These are phyloP conservation scores for Oncorhynchus nerka DNA, from an alignment of 2,113 vertebrate species.

Conservation along the genomic window DNA sequence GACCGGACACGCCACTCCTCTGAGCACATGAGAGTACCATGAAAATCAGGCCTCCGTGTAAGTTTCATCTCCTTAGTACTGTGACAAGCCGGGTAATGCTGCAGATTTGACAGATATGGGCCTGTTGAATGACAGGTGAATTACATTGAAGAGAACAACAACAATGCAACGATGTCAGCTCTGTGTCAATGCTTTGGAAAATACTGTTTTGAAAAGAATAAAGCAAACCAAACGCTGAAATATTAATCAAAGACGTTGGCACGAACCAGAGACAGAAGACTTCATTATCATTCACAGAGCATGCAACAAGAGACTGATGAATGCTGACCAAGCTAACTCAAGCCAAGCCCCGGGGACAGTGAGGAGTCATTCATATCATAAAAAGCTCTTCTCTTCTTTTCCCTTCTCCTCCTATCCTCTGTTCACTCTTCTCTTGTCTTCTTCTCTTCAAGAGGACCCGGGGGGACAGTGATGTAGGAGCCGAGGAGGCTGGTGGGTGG, in stretches of 20 bases:
- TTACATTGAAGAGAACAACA: constrained; percentile 5
- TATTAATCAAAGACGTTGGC: neutral
- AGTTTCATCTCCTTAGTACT: constrained; percentile 3
- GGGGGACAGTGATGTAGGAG: too few relatives aligned
- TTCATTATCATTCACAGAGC: constrained; percentile 18
- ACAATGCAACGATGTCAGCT: neutral
- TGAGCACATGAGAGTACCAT: constrained; percentile 21
- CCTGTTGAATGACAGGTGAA: constrained; percentile 25
- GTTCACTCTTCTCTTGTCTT: too few relatives aligned
- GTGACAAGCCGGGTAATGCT: neutral
- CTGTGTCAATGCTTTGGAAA: neutral
- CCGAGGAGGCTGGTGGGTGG: too few relatives aligned
- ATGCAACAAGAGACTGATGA: constrained; percentile 19
- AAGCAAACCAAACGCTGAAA: neutral
- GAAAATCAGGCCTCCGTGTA: constrained; percentile 25
- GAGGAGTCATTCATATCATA: too few relatives aligned
- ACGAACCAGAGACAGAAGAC: constrained; percentile 1
- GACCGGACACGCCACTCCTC: neutral
- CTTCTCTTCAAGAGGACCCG: too few relatives aligned
- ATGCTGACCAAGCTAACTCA: constrained; percentile 53
- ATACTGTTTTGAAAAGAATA: neutral
- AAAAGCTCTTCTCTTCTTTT: too few relatives aligned
- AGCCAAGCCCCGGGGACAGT: constrained; percentile 18
- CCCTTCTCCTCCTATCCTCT: too few relatives aligned
- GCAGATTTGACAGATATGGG: neutral